These are phyloP conservation scores for Tenthredo amoena DNA, from an alignment of 2,888 invertebrate species.

Conservation along the genomic window DNA sequence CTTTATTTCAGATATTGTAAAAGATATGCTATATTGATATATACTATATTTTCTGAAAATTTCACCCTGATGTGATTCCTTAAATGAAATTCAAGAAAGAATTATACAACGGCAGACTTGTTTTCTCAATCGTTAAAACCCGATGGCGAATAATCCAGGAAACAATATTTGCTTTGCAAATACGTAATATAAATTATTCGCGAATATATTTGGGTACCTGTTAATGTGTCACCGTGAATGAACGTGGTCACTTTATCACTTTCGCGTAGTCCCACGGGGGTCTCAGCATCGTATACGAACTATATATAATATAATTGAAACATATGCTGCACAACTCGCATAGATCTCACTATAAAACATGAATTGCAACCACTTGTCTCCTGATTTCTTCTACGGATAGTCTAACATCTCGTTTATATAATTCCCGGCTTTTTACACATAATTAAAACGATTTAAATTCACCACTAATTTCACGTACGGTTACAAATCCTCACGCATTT, in stretches of 20 bases:
- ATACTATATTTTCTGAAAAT: too few species aligned
- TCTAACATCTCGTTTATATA: neutral
- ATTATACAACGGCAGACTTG: too few species aligned
- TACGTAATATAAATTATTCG: neutral
- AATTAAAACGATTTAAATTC: neutral
- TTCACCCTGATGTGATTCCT: too few species aligned
- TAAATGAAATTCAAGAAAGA: too few species aligned
- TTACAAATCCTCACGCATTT: neutral
- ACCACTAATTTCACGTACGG: neutral
- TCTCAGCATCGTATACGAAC: neutral
- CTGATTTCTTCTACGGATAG: neutral
- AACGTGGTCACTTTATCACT: constrained; percentile 27
- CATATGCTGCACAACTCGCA: neutral
- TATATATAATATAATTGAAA: neutral
- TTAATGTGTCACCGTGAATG: neutral
- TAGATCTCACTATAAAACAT: neutral
- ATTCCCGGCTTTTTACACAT: neutral
- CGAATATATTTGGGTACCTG: neutral
- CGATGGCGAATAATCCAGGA: neutral
- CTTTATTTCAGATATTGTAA: too few species aligned
- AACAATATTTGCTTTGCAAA: neutral
- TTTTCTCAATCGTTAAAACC: neutral
- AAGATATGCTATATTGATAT: too few species aligned
- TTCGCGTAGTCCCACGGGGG: neutral
- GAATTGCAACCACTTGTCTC: neutral